Evolutionary conservation across 2,797 vertebrate genomes (phyloP).

Genomic region (Macropodus opercularis): DNA sequence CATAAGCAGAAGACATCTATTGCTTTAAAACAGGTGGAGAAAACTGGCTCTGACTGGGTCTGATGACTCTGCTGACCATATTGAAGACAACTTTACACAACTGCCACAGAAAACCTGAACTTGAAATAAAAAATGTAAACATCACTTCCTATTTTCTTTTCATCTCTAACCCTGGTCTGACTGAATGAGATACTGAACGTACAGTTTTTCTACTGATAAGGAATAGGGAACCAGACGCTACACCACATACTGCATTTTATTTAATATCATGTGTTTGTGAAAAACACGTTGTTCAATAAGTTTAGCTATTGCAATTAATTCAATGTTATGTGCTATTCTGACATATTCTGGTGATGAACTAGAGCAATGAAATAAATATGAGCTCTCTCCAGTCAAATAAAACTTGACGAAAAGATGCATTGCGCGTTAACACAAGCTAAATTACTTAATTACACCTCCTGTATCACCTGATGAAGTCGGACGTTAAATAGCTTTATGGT

Average conservation of each 20-base stretch:
- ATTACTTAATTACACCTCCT: not conserved
- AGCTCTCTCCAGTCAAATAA: not conserved
- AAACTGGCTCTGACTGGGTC: too few species aligned
- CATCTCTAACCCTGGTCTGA: not conserved
- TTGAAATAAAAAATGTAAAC: not conserved
- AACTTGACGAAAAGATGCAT: not conserved
- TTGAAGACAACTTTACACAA: too few species aligned
- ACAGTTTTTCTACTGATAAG: not conserved
- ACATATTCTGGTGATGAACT: slow-evolving; percentile 3
- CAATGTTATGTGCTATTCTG: not conserved
- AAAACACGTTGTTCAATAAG: not conserved
- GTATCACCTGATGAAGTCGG: not conserved
- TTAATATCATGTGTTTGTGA: not conserved
- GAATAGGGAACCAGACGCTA: not conserved
- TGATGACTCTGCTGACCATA: too few species aligned
- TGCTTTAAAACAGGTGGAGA: too few species aligned
- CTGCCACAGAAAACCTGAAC: too few species aligned
- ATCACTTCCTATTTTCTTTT: not conserved
- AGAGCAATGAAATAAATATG: not conserved
- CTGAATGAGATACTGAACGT: not conserved
- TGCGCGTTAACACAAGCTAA: not conserved
- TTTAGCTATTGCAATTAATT: not conserved
- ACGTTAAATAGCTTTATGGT: too few species aligned
- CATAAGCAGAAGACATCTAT: too few species aligned
- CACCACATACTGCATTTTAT: not conserved